A percentile compares a stretch with the other conserved stretches of the same genome.
Evolutionary conservation across 2,113 vertebrate genomes (phyloP).

Genomic region (Nibea albiflora): DNA sequence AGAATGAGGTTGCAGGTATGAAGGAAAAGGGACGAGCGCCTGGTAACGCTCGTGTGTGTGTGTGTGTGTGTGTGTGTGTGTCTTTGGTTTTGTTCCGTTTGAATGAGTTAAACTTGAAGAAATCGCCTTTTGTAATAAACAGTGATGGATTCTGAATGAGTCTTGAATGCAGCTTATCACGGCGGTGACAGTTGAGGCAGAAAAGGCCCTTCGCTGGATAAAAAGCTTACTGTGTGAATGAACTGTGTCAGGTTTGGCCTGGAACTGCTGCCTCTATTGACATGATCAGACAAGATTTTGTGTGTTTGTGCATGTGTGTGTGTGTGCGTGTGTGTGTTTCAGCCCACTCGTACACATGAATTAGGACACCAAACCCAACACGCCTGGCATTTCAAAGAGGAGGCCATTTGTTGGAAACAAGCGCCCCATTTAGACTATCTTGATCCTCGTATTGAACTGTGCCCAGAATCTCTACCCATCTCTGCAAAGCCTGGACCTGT

Average conservation of each 20-base stretch:
- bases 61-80: not conserved
- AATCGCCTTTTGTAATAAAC: constrained; percentile 14
- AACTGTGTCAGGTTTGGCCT: constrained; percentile 60
- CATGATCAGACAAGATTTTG: constrained; percentile 73
- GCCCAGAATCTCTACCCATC: constrained; percentile 33
- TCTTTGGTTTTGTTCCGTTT: not conserved
- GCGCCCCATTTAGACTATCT: constrained; percentile 60
- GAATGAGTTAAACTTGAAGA: constrained; percentile 15
- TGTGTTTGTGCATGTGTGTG: constrained; percentile 23
- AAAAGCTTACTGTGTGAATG: constrained; percentile 62
- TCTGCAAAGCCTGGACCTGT: not conserved
- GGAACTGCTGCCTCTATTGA: constrained; percentile 56
- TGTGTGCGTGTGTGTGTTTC: not conserved
- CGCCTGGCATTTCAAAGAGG: constrained; percentile 73
- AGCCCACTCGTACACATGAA: constrained; percentile 53
- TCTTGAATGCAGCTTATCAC: constrained; percentile 37
- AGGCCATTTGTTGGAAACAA: constrained; percentile 73
- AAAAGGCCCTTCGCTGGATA: constrained; percentile 23
- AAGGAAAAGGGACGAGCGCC: not conserved
- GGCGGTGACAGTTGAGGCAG: constrained; percentile 28
- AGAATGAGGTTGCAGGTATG: not conserved
- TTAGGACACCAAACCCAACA: constrained; percentile 67
- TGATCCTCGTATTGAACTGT: constrained; percentile 52
- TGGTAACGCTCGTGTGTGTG: not conserved
- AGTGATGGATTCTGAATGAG: constrained; percentile 10